Percentiles rank a stretch among this genome's conserved stretches.
phyloP scores from a whole-genome alignment of 2,113 vertebrate species.

The Eurystomus gularis region DNA sequence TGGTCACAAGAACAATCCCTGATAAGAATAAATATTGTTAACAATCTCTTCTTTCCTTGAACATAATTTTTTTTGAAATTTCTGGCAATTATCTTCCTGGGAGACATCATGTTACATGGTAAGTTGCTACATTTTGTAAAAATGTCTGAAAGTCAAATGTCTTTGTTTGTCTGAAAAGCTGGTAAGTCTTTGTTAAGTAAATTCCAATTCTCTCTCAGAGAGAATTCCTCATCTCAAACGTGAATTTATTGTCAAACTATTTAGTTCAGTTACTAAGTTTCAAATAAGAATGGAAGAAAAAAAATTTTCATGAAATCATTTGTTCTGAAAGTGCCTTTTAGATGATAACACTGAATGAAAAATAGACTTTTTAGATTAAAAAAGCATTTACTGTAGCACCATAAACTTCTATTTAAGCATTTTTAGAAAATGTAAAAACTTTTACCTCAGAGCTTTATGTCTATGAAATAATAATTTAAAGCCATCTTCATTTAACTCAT shows the following conservation, averaged over 20 bases:
- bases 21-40: background rate
- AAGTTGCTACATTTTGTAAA: background rate
- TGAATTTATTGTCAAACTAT: conserved; percentile 19
- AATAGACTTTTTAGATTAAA: background rate
- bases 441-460: background rate
- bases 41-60: background rate
- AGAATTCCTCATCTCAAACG: background rate
- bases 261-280: background rate
- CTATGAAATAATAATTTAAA: background rate
- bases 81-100: background rate
- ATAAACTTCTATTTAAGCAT: background rate
- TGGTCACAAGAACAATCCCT: background rate
- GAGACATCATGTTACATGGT: background rate
- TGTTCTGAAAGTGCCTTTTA: background rate
- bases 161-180: background rate
- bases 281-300: background rate
- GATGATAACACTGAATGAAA: background rate
- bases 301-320: background rate
- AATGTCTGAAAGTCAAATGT: background rate
- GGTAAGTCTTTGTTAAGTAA: background rate
- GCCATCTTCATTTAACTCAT: background rate
- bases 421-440: background rate
- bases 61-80: background rate
- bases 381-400: background rate
- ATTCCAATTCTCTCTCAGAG: background rate